Base-by-base conservation (phyloP, 2,113 vertebrate species). In the Cryptomyrus ogoouensis region DNA sequence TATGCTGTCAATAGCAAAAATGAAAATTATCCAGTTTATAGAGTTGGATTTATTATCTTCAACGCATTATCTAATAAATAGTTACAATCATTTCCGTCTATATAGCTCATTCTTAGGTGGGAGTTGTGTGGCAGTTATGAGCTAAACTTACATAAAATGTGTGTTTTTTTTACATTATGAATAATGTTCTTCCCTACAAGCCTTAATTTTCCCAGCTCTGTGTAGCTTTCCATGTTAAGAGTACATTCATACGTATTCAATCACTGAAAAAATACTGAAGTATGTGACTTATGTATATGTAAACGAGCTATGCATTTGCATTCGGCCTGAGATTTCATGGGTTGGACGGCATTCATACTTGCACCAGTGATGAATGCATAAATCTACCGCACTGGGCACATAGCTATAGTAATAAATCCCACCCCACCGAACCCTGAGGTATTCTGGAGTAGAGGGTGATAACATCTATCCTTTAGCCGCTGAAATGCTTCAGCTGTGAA, bases 401-500 rank as follows among this genome's bases (percentile, higher is more conserved):
- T 21, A 31, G 6, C 31, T 53, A 15, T 52, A n/a, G 49, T 53
- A 56, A 87, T 53, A 87, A 87, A 87, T 87, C 50, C 31, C 50
- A 35, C 7, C 52, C 49, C 24, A 9, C 31, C 24, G n/a, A 88
- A 88, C 35, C 42, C n/a, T 62, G 56, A 21, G 52, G 7, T 52
- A 31, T 87, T 87, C 47, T 52, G n/a, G 31, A 35, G 35, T 15
- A 58, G 52, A 39, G 87, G 9, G 31, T 62, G 87, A 88, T 62
- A 88, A 66, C 87, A 88, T 88, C 87, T 62, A 39, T 66, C 52
- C 52, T 42, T 87, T 50, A 27, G 85, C 85, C 15, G 2, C n/a
- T 56, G 85, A 87, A 52, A 87, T n/a, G 35, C 35, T 88, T 88
- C 56, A 88, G 87, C 56, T 88, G 56, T 88, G 53, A 62, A 88